Evolutionary conservation across 1,140 invertebrate species (phyloP), one percentile per base, ranked within the genome.

Genomic region (Drosophila melanica): DNA sequence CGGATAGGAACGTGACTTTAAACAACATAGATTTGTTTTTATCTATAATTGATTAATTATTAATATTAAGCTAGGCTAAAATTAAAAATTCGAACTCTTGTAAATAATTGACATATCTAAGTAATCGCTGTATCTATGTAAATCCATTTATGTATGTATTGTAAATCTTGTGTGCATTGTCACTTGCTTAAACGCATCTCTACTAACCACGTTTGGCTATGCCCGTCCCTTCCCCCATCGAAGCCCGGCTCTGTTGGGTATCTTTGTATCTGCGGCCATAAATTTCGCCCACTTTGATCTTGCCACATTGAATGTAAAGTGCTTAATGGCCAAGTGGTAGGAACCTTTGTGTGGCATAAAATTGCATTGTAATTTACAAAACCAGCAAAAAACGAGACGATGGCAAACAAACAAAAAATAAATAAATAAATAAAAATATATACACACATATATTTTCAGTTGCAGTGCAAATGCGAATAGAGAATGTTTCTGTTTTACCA

Each of bases 241-340:
- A 55, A 70, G 67, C 59, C 16, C 14, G 33, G 39, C 64, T 69
- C 47, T 41, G 42, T 66, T 50, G 75, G 64, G 75, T 89, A 89
- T 87, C 84, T 86, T 57, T 75, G 50, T 65, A 69, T 75, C 72
- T 71, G 72, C 80, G 73, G 81, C 77, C 77, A 85, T 84, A 80
- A 84, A 84, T 84, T 86, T 81, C 58, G 82, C 73, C 80, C 77
- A 78, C 84, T 89, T 89, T 89, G 84, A 89, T 89, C 84, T 90
- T 79, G 84, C 84, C 85, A 89, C 84, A 78, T 87, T 87, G 75
- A 87, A 87, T 87, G 82, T 87, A 87, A 87, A 87, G 82, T 87
- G 82, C 84, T 87, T 87, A 87, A 87, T 89, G 84, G 82, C 76
- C 72, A 51, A 70, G 73, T 77, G 69, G 64, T 55, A 75, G 62